Percentiles rank a stretch among this genome's conserved stretches.
These are phyloP conservation scores for Chionoecetes opilio DNA, from an alignment of 1,140 invertebrate genomes.

Conservation along the genomic window DNA sequence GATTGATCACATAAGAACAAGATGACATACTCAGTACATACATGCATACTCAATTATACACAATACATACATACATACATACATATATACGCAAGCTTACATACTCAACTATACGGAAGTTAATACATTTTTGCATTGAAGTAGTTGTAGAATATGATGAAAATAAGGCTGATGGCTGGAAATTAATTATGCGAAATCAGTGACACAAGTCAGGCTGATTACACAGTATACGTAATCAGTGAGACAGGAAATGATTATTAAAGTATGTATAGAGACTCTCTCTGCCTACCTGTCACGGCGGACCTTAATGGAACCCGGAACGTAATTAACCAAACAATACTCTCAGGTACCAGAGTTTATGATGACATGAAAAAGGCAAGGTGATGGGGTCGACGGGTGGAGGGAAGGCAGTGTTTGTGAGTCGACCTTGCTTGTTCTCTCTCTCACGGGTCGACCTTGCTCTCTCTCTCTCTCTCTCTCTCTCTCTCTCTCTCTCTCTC, in stretches of 20 bases:
- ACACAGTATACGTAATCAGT: neutral
- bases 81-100: no score
- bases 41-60: no score
- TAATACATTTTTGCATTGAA: no score
- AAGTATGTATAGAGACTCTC: constrained; percentile 5
- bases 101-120: no score
- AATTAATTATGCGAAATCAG: constrained; percentile 21
- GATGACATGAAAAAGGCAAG: constrained; percentile 28
- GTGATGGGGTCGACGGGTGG: neutral
- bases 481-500: constrained; percentile 36
- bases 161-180: neutral
- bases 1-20: no score
- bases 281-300: constrained; percentile 1
- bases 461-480: constrained; percentile 6
- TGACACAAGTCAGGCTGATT: neutral
- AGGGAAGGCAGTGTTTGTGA: neutral
- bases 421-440: neutral
- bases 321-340: constrained; percentile 21
- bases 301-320: constrained; percentile 1
- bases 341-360: constrained; percentile 7
- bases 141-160: no score
- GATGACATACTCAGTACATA: no score
- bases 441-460: neutral
- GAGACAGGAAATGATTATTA: constrained; percentile 15
- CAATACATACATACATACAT: no score